Conservation (phyloP, 2,113 vertebrate species). For the Indicator indicator region DNA sequence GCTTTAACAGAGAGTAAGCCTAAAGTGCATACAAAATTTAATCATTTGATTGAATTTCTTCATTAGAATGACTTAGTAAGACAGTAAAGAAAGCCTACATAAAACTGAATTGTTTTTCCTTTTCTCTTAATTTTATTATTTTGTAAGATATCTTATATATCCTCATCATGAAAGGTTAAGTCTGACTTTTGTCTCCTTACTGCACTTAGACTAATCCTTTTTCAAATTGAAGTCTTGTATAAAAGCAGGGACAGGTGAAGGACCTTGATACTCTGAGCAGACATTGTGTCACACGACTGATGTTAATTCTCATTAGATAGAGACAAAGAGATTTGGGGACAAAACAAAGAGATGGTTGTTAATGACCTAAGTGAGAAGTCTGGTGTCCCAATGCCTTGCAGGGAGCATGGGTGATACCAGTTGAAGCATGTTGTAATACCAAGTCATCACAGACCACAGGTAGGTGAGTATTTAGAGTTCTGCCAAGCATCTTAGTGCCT, state of each 20-base stretch:
- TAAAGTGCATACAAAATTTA: neutral
- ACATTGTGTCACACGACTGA: neutral
- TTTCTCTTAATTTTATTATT: neutral
- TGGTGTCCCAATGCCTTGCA: neutral
- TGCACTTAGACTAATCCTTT: neutral
- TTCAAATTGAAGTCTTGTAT: neutral
- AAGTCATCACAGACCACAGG: accelerated
- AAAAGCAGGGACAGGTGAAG: neutral
- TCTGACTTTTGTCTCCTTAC: neutral
- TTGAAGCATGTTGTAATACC: neutral
- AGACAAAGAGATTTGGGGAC: neutral
- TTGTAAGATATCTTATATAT: neutral
- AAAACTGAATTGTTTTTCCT: neutral
- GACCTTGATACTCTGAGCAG: neutral
- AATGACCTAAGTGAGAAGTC: neutral
- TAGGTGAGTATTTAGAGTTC: neutral
- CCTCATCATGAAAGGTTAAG: neutral
- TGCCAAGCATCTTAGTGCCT: neutral
- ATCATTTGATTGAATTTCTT: neutral
- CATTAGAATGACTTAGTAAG: neutral
- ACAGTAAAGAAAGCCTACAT: neutral
- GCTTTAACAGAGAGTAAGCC: neutral
- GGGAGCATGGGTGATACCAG: neutral
- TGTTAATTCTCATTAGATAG: neutral
- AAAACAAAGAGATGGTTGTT: neutral